Evolutionary conservation across 2,797 vertebrate species (phyloP).

Genomic region (Stomatorhinus walkeri): DNA sequence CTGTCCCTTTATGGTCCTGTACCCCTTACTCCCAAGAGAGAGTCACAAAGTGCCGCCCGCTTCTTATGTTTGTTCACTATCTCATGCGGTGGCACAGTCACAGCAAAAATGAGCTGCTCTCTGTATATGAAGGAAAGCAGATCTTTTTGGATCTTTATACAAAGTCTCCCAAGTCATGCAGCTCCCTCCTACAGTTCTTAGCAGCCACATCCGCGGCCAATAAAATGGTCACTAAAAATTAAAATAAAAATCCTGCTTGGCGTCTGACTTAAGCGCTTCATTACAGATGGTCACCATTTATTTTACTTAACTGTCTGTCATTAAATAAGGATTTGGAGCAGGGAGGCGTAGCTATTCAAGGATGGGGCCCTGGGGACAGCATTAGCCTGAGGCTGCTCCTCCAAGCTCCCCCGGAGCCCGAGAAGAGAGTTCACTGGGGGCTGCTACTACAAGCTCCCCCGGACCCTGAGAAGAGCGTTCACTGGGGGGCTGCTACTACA

Average conservation of each 20-base stretch:
- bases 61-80: neutral
- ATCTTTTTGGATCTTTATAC: neutral
- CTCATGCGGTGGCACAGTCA: neutral
- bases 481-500: neutral
- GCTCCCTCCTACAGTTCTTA: neutral
- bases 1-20: neutral
- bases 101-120: neutral
- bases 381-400: neutral
- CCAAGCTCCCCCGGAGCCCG: neutral
- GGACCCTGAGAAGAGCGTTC: neutral
- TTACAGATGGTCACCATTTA: neutral
- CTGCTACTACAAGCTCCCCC: neutral
- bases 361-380: neutral
- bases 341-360: neutral
- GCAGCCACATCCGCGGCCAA: neutral
- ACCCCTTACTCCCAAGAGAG: neutral
- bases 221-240: slow-evolving; percentile 2
- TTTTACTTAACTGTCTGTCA: slow-evolving; percentile 4
- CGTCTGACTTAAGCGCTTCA: neutral
- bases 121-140: neutral
- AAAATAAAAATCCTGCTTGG: neutral
- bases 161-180: neutral
- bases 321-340: neutral
- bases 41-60: neutral
- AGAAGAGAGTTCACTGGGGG: neutral